Base-by-base conservation (phyloP, 1,140 invertebrate genomes). In the Anagrus nilaparvatae region DNA sequence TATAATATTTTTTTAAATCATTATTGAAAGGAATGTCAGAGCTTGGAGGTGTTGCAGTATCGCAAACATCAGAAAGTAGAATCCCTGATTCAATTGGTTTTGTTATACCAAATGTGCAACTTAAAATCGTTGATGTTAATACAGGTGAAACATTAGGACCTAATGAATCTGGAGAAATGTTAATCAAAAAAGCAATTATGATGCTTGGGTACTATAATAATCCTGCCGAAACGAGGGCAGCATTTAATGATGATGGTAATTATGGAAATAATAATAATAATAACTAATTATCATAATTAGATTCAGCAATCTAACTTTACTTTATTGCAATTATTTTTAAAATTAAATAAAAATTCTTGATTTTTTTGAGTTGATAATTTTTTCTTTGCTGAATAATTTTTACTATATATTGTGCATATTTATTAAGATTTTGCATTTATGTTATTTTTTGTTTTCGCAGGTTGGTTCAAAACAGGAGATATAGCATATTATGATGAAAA, bases 381-480 rank as follows among this genome's bases (percentile, higher is more conserved):
- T n/a, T n/a, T n/a, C n/a, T n/a, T n/a, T n/a, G n/a, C n/a, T n/a
- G n/a, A n/a, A n/a, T n/a, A n/a, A n/a, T n/a, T n/a, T n/a, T n/a
- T n/a, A n/a, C n/a, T n/a, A n/a, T n/a, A n/a, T n/a, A n/a, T n/a
- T n/a, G n/a, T n/a, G n/a, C n/a, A n/a, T n/a, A n/a, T n/a, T n/a
- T n/a, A n/a, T n/a, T n/a, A n/a, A n/a, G n/a, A n/a, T n/a, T n/a
- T n/a, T n/a, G n/a, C n/a, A n/a, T n/a, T n/a, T n/a, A n/a, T n/a
- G n/a, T n/a, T n/a, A n/a, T n/a, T n/a, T n/a, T n/a, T n/a, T n/a
- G n/a, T n/a, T n/a, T 13, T 10, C 29, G 16, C 65, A 35, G 73
- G 75, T 9, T 80, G 74, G 74, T 27, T 78, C 1, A 65, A 72
- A 36, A 70, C 72, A 25, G 75, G 76, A 30, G 75, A 79, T 49